phyloP scores from a whole-genome alignment of 2,113 vertebrate genomes.

The Sinosuthora webbiana region DNA sequence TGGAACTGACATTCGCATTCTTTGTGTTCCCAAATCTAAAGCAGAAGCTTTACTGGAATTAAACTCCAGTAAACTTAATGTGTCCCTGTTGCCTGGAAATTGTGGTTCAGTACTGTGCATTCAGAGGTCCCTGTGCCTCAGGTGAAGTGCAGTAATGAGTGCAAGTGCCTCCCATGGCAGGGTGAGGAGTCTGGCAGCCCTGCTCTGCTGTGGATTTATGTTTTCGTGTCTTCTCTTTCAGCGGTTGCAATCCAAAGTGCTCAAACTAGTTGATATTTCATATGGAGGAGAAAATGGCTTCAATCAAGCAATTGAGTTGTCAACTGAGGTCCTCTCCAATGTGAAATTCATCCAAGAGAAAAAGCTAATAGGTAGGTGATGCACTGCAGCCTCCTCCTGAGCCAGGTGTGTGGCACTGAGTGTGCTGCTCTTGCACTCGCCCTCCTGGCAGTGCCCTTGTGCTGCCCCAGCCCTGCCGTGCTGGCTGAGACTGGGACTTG shows the following conservation, averaged over 20 bases:
- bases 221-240: conserved; percentile 1
- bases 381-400: background rate
- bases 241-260: conserved; percentile 98
- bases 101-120: background rate
- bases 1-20: background rate
- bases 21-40: background rate
- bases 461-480: background rate
- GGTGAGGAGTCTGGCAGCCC: background rate
- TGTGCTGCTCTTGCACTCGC: background rate
- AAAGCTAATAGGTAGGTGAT: conserved; percentile 92
- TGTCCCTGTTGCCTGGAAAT: background rate
- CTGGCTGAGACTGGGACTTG: background rate
- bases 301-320: conserved; percentile 98
- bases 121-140: background rate
- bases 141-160: background rate
- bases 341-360: conserved; percentile 99
- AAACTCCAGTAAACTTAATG: background rate
- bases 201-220: background rate
- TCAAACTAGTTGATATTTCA: conserved; percentile 99
- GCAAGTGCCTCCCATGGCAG: background rate
- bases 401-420: background rate
- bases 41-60: background rate
- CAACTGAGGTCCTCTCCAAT: conserved; percentile 97
- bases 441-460: background rate
- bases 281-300: conserved; percentile 99